Evolutionary conservation across 2,888 invertebrate genomes (phyloP).

Genomic region (Melieria omissa): DNA sequence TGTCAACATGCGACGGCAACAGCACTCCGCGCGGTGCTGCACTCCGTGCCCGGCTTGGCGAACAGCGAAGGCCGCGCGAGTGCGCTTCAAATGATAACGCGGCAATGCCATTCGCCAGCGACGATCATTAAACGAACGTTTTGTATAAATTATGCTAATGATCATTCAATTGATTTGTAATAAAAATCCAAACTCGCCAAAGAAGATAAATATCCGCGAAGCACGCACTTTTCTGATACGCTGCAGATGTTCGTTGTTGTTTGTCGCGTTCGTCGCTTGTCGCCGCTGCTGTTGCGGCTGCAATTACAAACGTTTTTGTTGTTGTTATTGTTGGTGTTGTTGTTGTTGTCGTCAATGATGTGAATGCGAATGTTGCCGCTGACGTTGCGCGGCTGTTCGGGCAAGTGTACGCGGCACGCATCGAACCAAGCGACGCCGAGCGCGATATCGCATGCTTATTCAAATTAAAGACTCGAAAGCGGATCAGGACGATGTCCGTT

Average conservation of each 20-base stretch:
- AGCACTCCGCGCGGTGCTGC: slow-evolving; percentile 7
- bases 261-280: slow-evolving; percentile 7
- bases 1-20: slow-evolving; percentile 17
- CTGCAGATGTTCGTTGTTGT: slow-evolving; percentile 17
- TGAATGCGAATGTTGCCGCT: background rate
- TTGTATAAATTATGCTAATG: slow-evolving; percentile 69
- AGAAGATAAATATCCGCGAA: slow-evolving; percentile 66
- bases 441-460: slow-evolving; percentile 48
- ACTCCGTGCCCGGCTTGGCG: background rate
- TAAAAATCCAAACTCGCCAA: slow-evolving; percentile 64
- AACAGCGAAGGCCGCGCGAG: slow-evolving; percentile 1
- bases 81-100: slow-evolving; percentile 29
- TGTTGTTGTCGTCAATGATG: slow-evolving; percentile 11
- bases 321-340: slow-evolving; percentile 31
- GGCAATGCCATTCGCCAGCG: slow-evolving; percentile 42
- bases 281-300: slow-evolving; percentile 15
- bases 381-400: slow-evolving; percentile 33
- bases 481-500: too few species aligned
- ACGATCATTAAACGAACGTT: slow-evolving; percentile 67
- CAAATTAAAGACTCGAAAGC: slow-evolving; percentile 45
- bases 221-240: slow-evolving; percentile 59
- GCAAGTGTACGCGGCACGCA: too few species aligned
- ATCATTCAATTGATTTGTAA: slow-evolving; percentile 68
- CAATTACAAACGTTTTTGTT: slow-evolving; percentile 23
- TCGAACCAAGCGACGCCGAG: slow-evolving; percentile 42